phyloP scores from a whole-genome alignment of 2,797 vertebrate genomes.

The Coregonus sp. region DNA sequence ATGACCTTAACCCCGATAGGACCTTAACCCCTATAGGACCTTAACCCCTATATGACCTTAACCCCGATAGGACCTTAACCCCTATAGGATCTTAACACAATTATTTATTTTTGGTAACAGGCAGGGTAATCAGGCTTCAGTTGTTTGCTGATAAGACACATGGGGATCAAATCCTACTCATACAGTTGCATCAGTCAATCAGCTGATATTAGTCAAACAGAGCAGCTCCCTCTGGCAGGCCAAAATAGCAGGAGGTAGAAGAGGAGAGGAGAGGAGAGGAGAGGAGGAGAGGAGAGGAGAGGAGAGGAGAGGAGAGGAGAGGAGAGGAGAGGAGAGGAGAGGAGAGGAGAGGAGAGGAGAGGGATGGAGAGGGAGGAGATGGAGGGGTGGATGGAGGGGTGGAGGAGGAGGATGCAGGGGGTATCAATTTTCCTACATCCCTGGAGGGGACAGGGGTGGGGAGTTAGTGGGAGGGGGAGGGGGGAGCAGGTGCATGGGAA shows the following conservation, averaged over 20 bases:
- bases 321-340: no score
- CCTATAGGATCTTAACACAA: neutral
- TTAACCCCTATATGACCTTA: no score
- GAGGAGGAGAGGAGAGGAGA: no score
- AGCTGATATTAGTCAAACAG: slow-evolving; percentile 14
- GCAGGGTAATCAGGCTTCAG: neutral
- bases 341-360: no score
- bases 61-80: no score
- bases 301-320: no score
- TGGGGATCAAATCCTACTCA: no score
- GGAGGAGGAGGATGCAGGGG: slow-evolving; percentile 32
- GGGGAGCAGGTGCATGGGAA: slow-evolving; percentile 74
- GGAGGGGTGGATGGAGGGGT: neutral
- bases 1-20: no score
- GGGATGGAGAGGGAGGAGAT: slow-evolving; percentile 4
- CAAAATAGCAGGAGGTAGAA: slow-evolving; percentile 13
- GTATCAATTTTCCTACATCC: neutral
- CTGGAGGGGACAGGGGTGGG: slow-evolving; percentile 6
- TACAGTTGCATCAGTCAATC: neutral
- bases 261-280: no score
- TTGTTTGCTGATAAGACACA: no score
- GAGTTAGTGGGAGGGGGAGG: slow-evolving; percentile 18
- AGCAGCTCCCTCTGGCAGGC: slow-evolving; percentile 25
- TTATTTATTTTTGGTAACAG: neutral
- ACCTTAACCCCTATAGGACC: no score